A percentile compares a stretch with the other conserved stretches of the same genome.
Conservation (phyloP, 2,113 vertebrate species). For the Ammodytes marinus region DNA sequence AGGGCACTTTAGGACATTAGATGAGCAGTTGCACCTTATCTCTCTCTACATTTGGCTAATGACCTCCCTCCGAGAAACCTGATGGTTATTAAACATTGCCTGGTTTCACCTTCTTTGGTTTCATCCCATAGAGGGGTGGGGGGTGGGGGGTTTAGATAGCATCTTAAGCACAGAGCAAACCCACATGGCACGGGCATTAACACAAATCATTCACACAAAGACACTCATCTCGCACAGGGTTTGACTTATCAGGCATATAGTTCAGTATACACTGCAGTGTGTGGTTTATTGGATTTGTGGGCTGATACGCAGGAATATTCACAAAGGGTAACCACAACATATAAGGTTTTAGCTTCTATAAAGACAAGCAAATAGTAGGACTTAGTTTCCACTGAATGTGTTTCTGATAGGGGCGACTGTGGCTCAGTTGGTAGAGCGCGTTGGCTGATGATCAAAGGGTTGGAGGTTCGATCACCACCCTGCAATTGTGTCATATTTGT, state of each 20-base stretch:
- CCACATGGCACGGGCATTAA: conserved; percentile 13
- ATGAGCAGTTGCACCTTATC: conserved; percentile 30
- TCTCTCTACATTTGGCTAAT: conserved; percentile 48
- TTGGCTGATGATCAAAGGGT: no score
- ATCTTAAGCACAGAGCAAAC: conserved; percentile 38
- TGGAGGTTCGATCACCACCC: no score
- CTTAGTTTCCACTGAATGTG: background rate
- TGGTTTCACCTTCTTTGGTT: conserved; percentile 55
- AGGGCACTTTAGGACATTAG: background rate
- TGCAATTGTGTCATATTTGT: no score
- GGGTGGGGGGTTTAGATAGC: conserved; percentile 46
- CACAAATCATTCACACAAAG: conserved; percentile 34
- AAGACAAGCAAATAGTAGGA: background rate
- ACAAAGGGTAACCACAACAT: background rate
- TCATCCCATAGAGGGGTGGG: conserved; percentile 45
- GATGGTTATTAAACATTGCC: conserved; percentile 66
- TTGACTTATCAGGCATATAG: conserved; percentile 6
- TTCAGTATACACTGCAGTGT: no score
- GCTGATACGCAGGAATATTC: background rate
- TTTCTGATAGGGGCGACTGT: no score
- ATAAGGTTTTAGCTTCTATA: background rate
- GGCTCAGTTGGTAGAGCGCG: no score
- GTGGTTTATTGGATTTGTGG: background rate
- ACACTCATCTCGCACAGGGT: conserved; percentile 9
- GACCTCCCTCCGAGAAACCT: conserved; percentile 43